Base-by-base conservation (phyloP, 1,140 invertebrate species). In the Eubasilissa regina region DNA sequence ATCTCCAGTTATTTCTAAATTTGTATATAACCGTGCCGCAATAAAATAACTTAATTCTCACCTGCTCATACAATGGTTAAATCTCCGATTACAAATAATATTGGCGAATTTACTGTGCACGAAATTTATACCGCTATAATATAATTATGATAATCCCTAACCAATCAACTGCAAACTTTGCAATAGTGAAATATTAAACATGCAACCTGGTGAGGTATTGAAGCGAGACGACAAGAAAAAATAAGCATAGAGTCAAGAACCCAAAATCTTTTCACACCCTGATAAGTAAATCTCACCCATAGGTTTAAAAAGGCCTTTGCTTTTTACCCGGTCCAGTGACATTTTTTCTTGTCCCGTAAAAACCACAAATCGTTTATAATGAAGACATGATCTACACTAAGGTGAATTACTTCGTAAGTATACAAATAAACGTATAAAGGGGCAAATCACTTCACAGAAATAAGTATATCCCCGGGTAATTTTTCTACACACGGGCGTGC, bases 341-440 rank as follows among this genome's bases (percentile, higher is more conserved):
- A 66, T 43, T 66, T 66, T 45, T 66, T 66, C 43, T 66, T 66
- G 43, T 66, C 62, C 43, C 35, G 15, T 66, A 15, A 13, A 45
- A 66, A 66, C 62, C 43, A 44, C 62, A 47, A 66, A 66, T 66
- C 62, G 62, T 66, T n/a, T 44, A 66, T 66, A 66, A 66, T 44
- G 43, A 66, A 66, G 25, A 66, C 62, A n/a, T 43, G 13, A 44
- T 66, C 15, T 21, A 19, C 9, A 58, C 9, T 1, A 0, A 58
- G 11, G 17, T 15, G 9, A 58, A 6, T 58, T 7, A 58, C 11
- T 1, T 10, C 17, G 17, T 25, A 35, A 64, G 35, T 64, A 64
- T 9, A 62, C 9, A 35, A 35, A 62, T 3, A 25, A 35, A 62
- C 19, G 3, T 8, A 8, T 62, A 62, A 62, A 35, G 17, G 13